Conservation (phyloP, 2,888 invertebrate genomes). For the Zelleria hepariella region DNA sequence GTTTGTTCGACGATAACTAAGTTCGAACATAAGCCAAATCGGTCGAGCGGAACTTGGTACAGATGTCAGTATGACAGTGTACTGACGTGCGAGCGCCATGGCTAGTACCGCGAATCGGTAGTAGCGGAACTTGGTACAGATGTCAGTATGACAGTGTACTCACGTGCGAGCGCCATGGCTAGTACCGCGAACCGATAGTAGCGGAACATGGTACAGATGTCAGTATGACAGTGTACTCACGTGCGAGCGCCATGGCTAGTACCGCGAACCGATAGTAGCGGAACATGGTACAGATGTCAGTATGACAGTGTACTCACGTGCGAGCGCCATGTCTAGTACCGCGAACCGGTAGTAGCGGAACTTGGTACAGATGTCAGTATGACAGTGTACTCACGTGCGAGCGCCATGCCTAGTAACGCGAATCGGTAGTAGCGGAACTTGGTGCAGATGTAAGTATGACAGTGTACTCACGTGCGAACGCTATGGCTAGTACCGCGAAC, state of each 20-base stretch:
- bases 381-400: constrained; percentile 82
- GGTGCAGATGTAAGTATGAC: no score
- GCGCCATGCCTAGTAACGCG: constrained; percentile 93
- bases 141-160: constrained; percentile 89
- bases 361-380: constrained; percentile 90
- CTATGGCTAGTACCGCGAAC: no score
- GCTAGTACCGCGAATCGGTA: constrained; percentile 95
- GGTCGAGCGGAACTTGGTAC: no score
- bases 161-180: constrained; percentile 92
- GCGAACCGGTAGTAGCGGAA: constrained; percentile 96
- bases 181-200: constrained; percentile 96
- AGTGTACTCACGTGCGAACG: no score
- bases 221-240: constrained; percentile 91
- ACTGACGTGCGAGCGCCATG: constrained; percentile 93
- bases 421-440: constrained; percentile 96
- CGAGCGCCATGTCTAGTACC: constrained; percentile 92
- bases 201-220: constrained; percentile 93
- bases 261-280: constrained; percentile 96
- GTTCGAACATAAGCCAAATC: no score
- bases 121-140: constrained; percentile 93
- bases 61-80: no score
- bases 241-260: constrained; percentile 90
- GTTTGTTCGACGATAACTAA: no score
- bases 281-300: constrained; percentile 94
- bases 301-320: constrained; percentile 83